Evolutionary conservation across 37 sponge, comb jelly and placozoan genomes (phyloP), one percentile per base, ranked within the genome.

Genomic region (Aplysina aerophoba): DNA sequence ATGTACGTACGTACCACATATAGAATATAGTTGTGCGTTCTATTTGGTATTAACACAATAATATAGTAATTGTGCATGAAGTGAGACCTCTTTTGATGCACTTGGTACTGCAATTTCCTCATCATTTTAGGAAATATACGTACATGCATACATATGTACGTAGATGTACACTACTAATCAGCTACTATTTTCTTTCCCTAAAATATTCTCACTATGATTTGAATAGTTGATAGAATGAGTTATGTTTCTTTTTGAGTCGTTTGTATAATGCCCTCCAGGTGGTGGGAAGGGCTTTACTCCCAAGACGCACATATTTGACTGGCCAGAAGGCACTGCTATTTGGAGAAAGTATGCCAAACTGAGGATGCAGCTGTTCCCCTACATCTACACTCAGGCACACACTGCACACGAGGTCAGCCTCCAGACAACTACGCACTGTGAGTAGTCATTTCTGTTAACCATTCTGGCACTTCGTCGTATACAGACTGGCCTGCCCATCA

Each of bases 341-440:
- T 89, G 89, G 89, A 84, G 89, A 33, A 89, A 89, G 37, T 85
- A 65, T 80, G 85, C 85, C 59, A 89, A 89, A 84, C 44, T 89
- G 61, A 79, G 89, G 38, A 89, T 80, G 81, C 89, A 89, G 33
- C 81, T 89, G 22, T 84, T 89, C 33, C 89, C 89, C 13, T 89
- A 89, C 73, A 89, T 89, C 78, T 89, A 89, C 62, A 89, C 89
- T 50, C 89, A 89, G 37, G 89, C 89, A 0, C 89, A 89, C 53
- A 89, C 79, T 38, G 85, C 89, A 30, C 89, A 89, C 44, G 38
- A 89, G 69, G 89, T 89, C 50, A 38, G 41, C 14, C 50, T 44
- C 37, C 36, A 77, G 8, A 22, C 25, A 33, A 4, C 28, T 85
- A 33, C 59, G 61, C 19, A 36, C 21, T 31, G 31, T 31, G 38